Base-by-base conservation (phyloP, 92 coral and sea anemone genomes). In the Micromussa lordhowensis region DNA sequence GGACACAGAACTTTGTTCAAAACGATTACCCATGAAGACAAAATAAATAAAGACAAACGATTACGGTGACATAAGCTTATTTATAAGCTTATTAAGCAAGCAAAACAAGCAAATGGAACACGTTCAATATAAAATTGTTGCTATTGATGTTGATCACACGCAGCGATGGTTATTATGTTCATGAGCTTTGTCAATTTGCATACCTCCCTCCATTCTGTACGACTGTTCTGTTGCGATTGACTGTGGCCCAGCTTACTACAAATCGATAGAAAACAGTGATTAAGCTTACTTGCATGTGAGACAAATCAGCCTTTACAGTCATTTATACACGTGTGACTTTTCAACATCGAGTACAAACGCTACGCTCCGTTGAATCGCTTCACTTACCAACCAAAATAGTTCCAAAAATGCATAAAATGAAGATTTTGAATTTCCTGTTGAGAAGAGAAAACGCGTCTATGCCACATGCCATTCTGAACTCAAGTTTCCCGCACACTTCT, bases 351-450 rank as follows among this genome's bases (percentile, higher is more conserved):
- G 44, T 10, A 35, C 40, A 29, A 40, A 44, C 16, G 19, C 8
- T 1, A 69, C 19, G 69, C 17, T 31, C 19, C 19, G 24, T 29
- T 22, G 21, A 75, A 78, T 24, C 75, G 40, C 68, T 64, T 74
- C 36, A 93, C 98, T 89, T 82, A 93, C 98, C 94, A 2, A 95
- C 91, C 44, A 93, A 86, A 83, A 95, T 83, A 22, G 94, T 89
- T 64, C 91, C 90, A 68, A 93, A 26, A 76, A 91, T 51, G 21
- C 90, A 59, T 10, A 90, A 71, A 29, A 93, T 64, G 29, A 93
- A 80, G 19, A 83, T 31, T 55, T 95, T 95, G 76, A 85, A 77
- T 80, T 93, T 93, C 85, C 90, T 87, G 82, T 89, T 85, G 31
- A 84, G 86, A 38, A 95, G 87, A 34, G 96, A 82, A 78, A 95